These are phyloP conservation scores for Drosophila pseudotalamancana DNA, from an alignment of 2,888 invertebrate species.

Conservation along the genomic window DNA sequence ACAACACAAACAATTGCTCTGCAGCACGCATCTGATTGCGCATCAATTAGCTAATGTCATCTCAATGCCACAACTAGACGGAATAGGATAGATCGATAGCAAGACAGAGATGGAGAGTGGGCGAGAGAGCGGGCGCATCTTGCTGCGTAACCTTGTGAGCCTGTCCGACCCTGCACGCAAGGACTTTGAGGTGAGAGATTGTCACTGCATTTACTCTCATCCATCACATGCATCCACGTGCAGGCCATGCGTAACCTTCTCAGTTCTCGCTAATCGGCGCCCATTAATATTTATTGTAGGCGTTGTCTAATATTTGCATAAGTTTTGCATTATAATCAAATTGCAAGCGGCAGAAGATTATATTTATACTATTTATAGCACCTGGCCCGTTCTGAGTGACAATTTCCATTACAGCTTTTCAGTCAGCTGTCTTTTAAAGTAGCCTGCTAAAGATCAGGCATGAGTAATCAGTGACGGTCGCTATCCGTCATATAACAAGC, in stretches of 20 bases:
- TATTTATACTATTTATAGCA: too few relatives aligned
- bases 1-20: constrained; percentile 34
- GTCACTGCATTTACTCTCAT: background rate
- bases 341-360: too few relatives aligned
- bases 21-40: constrained; percentile 32
- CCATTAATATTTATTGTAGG: constrained; percentile 15
- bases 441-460: constrained; percentile 24
- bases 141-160: constrained; percentile 34
- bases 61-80: constrained; percentile 23
- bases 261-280: constrained; percentile 21
- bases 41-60: constrained; percentile 43
- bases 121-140: background rate
- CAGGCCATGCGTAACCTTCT: background rate
- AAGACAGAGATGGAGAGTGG: background rate
- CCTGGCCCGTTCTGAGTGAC: constrained; percentile 39
- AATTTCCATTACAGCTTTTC: constrained; percentile 37
- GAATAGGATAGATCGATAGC: background rate
- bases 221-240: constrained; percentile 15
- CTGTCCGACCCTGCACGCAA: constrained; percentile 7
- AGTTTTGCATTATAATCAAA: background rate
- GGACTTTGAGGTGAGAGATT: background rate
- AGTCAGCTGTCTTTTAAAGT: constrained; percentile 51
- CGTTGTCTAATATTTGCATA: background rate
- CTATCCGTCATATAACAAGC: constrained; percentile 19
- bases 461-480: constrained; percentile 48